A percentile compares a stretch with the other conserved stretches of the same genome.
Evolutionary conservation across 2,888 invertebrate species (phyloP).

Genomic region (Dromius quadrimaculatus): DNA sequence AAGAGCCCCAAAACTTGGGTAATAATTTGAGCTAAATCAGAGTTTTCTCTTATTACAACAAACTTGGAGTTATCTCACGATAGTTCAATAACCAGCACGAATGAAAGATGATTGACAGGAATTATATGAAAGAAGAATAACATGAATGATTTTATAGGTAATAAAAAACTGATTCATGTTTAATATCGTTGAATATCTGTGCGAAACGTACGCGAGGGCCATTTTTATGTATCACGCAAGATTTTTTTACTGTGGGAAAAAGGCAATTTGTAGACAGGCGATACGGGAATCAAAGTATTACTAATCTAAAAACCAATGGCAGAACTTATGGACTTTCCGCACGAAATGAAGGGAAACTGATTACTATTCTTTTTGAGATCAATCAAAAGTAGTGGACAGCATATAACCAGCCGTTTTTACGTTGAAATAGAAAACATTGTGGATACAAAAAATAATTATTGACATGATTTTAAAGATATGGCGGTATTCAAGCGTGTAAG

Average conservation of each 20-base stretch:
- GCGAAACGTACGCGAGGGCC: conserved; percentile 3
- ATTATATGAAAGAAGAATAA: conserved; percentile 11
- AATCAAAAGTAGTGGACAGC: too few species aligned
- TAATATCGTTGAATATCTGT: conserved; percentile 31
- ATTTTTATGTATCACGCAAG: conserved; percentile 37
- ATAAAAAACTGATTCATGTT: conserved; percentile 35
- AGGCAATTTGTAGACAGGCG: conserved; percentile 33
- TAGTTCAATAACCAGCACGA: background rate
- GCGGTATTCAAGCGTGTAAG: too few species aligned
- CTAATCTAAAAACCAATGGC: conserved; percentile 29
- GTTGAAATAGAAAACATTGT: too few species aligned
- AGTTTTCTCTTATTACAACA: too few species aligned
- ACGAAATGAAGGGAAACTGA: conserved; percentile 18
- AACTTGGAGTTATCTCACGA: conserved; percentile 2
- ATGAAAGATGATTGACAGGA: conserved; percentile 7
- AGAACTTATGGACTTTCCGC: conserved; percentile 23
- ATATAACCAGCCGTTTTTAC: too few species aligned
- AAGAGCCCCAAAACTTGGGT: too few species aligned
- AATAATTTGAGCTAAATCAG: too few species aligned
- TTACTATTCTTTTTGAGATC: conserved; percentile 17
- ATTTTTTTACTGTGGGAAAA: conserved; percentile 47
- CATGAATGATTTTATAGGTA: conserved; percentile 23
- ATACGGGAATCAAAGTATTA: conserved; percentile 38
- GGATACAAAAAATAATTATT: too few species aligned
- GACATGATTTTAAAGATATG: too few species aligned